Percentiles rank a stretch among this genome's conserved stretches.
Evolutionary conservation across 2,113 vertebrate genomes (phyloP).

Genomic region (Aepyceros melampus): DNA sequence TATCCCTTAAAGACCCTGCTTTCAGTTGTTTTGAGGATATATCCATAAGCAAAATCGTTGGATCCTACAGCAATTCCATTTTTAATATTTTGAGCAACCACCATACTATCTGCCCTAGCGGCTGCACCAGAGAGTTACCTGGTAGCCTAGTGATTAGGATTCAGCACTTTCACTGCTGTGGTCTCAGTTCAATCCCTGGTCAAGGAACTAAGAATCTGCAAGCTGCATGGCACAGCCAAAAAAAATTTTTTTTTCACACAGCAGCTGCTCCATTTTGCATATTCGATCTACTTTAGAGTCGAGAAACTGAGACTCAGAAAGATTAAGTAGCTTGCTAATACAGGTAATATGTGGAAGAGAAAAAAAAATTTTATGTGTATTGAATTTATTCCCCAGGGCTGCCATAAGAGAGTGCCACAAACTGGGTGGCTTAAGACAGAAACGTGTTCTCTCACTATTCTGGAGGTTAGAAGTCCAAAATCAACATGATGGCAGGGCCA

Average conservation of each 20-base stretch:
- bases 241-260: neutral
- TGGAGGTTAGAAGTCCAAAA: neutral
- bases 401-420: neutral
- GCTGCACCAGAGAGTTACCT: neutral
- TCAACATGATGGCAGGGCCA: neutral
- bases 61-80: neutral
- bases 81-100: neutral
- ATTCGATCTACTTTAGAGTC: neutral
- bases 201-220: neutral
- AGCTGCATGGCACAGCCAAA: neutral
- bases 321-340: neutral
- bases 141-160: neutral
- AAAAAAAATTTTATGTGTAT: neutral
- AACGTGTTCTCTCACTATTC: neutral
- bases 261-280: neutral
- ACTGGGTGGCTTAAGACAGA: neutral
- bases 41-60: neutral
- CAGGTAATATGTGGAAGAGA: neutral
- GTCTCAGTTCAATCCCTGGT: neutral
- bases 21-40: neutral
- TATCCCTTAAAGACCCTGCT: neutral
- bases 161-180: neutral
- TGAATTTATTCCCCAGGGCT: neutral
- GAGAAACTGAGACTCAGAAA: neutral
- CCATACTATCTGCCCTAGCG: neutral